phyloP scores from a whole-genome alignment of 2,113 vertebrate species.

The Capricornis sumatraensis region DNA sequence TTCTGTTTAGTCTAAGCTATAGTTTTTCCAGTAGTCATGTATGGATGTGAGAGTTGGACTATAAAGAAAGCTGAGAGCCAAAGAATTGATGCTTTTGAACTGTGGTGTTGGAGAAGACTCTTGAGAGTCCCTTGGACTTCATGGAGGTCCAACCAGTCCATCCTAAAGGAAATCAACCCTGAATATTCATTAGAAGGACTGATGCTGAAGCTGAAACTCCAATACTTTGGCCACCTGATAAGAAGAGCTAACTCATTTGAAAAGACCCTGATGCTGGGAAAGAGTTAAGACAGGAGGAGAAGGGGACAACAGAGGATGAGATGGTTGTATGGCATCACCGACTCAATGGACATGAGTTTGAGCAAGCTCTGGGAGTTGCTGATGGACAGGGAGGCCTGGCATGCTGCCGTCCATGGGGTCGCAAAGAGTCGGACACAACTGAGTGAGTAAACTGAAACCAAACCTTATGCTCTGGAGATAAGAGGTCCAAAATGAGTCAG shows the following conservation, averaged over 20 bases:
- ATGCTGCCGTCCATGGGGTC: rapidly evolving
- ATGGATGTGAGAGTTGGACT: neutral
- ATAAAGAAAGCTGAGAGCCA: neutral
- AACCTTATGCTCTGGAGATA: neutral
- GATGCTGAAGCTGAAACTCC: neutral
- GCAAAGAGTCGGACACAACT: neutral
- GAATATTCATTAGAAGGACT: neutral
- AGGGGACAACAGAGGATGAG: too few species aligned
- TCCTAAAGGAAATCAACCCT: neutral
- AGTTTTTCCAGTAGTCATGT: neutral
- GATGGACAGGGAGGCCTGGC: neutral
- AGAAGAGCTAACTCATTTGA: neutral
- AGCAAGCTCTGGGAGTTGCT: neutral
- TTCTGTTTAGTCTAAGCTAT: neutral
- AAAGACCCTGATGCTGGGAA: neutral
- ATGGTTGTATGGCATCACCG: too few species aligned
- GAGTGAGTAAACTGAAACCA: neutral
- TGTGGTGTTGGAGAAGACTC: neutral
- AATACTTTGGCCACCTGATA: neutral
- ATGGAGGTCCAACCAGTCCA: neutral
- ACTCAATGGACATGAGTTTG: too few species aligned
- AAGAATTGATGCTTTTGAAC: neutral
- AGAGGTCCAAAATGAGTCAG: neutral
- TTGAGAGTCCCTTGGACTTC: neutral
- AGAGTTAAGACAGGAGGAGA: neutral